Evolutionary conservation across 2,113 vertebrate species (phyloP).

Genomic region (Erinaceus europaeus): DNA sequence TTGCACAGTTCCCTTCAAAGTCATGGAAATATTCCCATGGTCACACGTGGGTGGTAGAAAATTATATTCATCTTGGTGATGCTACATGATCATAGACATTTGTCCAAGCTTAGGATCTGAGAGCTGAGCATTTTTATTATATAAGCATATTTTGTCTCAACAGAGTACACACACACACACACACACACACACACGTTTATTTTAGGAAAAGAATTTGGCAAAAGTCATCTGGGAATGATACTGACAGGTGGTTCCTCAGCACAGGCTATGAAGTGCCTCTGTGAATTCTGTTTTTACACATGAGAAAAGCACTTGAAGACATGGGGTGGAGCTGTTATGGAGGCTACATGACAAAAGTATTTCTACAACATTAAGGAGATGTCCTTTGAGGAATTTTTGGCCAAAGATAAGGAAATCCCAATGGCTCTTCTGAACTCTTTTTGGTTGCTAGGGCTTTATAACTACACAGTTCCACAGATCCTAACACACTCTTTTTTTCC

Average conservation of each 20-base stretch:
- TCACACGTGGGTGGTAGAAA: neutral
- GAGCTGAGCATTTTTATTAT: neutral
- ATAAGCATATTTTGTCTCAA: neutral
- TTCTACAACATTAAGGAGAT: neutral
- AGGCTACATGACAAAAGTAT: neutral
- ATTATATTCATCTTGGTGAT: neutral
- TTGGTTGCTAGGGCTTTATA: too few species aligned
- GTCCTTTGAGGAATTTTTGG: neutral
- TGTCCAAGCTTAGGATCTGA: too few species aligned
- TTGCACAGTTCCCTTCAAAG: neutral
- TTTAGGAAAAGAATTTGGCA: too few species aligned
- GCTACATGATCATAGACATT: neutral
- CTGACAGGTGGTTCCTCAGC: neutral
- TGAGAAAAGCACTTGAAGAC: neutral
- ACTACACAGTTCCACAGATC: too few species aligned
- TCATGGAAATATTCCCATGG: neutral
- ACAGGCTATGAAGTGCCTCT: neutral
- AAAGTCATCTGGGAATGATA: neutral
- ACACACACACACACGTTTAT: neutral
- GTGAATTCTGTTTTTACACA: neutral
- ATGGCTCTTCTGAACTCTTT: neutral
- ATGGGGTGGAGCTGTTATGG: neutral
- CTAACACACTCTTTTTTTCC: too few species aligned
- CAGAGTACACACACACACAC: neutral
- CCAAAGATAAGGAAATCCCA: neutral